Conservation (phyloP, 2,888 invertebrate species). For the Amphipyra berbera region DNA sequence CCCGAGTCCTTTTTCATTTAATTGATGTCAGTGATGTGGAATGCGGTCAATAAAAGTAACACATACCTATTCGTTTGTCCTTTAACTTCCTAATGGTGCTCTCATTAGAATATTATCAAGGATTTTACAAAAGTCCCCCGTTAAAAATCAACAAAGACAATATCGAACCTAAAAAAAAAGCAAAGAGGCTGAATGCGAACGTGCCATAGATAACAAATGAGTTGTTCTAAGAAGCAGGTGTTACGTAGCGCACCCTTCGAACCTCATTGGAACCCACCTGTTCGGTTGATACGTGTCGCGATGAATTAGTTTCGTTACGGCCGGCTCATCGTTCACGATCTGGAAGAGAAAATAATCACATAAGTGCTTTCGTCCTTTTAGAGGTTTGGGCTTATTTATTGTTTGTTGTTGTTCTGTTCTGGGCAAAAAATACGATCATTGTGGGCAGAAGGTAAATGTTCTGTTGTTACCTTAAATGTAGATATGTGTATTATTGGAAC, state of each 20-base stretch:
- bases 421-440: constrained; percentile 18
- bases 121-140: constrained; percentile 1
- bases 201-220: constrained; percentile 62
- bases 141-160: constrained; percentile 20
- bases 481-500: too few relatives aligned
- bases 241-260: constrained; percentile 17
- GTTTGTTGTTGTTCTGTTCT: constrained; percentile 35
- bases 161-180: constrained; percentile 20
- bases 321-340: constrained; percentile 69
- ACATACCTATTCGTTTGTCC: background rate
- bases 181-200: constrained; percentile 42
- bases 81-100: background rate
- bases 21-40: constrained; percentile 9
- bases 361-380: constrained; percentile 46
- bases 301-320: constrained; percentile 66
- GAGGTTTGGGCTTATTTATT: constrained; percentile 27
- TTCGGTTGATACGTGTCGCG: constrained; percentile 67
- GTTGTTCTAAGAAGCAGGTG: constrained; percentile 57
- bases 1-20: constrained; percentile 8
- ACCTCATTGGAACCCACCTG: constrained; percentile 70
- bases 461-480: background rate
- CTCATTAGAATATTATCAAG: constrained; percentile 2
- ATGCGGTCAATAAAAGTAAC: constrained; percentile 5
- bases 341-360: constrained; percentile 63
- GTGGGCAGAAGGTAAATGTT: constrained; percentile 9